Evolutionary conservation across 2,797 vertebrate genomes (phyloP).

Genomic region (Poecilia picta): DNA sequence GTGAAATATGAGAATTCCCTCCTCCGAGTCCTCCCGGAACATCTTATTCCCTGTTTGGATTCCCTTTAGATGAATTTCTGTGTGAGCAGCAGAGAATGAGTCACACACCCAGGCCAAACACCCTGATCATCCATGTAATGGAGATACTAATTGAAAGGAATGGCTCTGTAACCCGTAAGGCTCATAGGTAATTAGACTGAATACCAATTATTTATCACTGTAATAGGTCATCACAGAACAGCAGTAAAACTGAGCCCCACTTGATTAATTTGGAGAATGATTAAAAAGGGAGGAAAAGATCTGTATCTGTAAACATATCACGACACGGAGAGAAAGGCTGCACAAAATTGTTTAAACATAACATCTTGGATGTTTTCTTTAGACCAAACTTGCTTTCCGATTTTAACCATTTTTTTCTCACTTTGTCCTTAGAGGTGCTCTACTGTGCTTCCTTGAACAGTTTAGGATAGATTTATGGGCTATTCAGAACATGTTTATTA

Average conservation of each 20-base stretch:
- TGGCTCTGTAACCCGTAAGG: conserved; percentile 40
- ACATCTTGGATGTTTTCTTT: too few species aligned
- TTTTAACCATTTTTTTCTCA: too few species aligned
- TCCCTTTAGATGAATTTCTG: conserved; percentile 29
- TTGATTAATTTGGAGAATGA: conserved; percentile 62
- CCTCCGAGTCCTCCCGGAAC: conserved; percentile 18
- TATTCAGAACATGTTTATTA: too few species aligned
- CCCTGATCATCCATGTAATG: conserved; percentile 48
- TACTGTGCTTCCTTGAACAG: too few species aligned
- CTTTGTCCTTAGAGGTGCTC: too few species aligned
- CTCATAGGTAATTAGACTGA: conserved; percentile 46
- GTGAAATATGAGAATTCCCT: conserved; percentile 40
- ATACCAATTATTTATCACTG: conserved; percentile 64
- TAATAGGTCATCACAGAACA: conserved; percentile 58
- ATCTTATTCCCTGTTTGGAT: conserved; percentile 28
- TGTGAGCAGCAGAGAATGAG: conserved; percentile 28
- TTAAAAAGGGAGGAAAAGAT: conserved; percentile 66
- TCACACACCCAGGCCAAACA: conserved; percentile 20
- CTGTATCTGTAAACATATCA: conserved; percentile 39
- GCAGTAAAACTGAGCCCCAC: conserved; percentile 56
- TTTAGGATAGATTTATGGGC: too few species aligned
- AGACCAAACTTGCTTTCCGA: too few species aligned
- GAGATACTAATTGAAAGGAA: conserved; percentile 41
- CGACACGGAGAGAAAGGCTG: too few species aligned
- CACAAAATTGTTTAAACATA: too few species aligned